Base-by-base conservation (phyloP, 2,113 vertebrate genomes). In the Polypterus bichir region DNA sequence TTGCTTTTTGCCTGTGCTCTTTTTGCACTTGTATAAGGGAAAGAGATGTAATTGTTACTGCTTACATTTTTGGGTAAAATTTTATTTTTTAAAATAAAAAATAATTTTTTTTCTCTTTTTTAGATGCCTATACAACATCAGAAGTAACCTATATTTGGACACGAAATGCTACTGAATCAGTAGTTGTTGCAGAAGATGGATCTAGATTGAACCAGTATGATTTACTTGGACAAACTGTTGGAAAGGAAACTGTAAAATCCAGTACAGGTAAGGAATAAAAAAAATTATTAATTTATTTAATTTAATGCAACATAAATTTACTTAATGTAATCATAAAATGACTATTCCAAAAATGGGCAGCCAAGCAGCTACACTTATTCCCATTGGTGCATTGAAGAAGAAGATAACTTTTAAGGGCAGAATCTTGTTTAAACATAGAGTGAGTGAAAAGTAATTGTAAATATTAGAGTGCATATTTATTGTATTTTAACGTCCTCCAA, bases 121-220 rank as follows among this genome's bases (percentile, higher is more conserved):
- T 71, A 97, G 96, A 99, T 81, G 96, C 96, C 7, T 99, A 99
- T 66, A 99, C 96, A 57, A 89, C 88, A 58, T 89, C 92, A 57
- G 96, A 99, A 72, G 96, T 99, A 70, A 98, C 91, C 9, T 99
- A 98, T 49, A 88, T 89, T 61, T 99, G 96, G 94, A 99, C 92
- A 59, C 84, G 78, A 0, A 97, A 96, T 65, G 92, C 96, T 45
- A 92, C 88, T 62, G 83, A 92, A 68, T 97, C 96, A 4, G 96
- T 99, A 61, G 92, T 94, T 65, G 96, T 99, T 62, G 94, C 92
- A 70, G 88, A 83, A 63, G 94, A 99, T 76, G 95, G 93, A 60
- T 99, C 96, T 7, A 87, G 94, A 45, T 71, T 99, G 59, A 99
- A 99, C 79, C 96, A 98, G 47, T 98, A 98, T 52, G 96, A 97